Evolutionary conservation across 2,888 invertebrate species (phyloP), one percentile per base, ranked within the genome.

Genomic region (Habrosyne pyritoides): DNA sequence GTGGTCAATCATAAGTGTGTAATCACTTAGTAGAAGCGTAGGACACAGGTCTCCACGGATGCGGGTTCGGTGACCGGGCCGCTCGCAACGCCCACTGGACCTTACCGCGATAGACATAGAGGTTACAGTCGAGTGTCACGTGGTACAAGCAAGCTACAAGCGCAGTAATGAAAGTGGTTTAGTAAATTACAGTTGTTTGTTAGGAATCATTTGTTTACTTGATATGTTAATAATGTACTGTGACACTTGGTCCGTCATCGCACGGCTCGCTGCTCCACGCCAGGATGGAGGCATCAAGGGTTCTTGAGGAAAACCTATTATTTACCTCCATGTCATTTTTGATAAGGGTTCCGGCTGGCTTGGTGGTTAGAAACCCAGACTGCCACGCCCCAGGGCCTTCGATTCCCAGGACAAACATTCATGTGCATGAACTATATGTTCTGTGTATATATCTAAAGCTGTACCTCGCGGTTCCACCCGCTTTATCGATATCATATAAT

Each of bases 11-110:
- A 8, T 21, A 3, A 7, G 12, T 21, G 21, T 21, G 47, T 26
- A 26, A 24, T 26, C 48, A 48, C 48, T 48, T 48, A 47, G 10
- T 22, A 22, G 47, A 22, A 22, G 12, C n/a, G n/a, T 10, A 21
- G 21, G 8, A 18, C 18, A n/a, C 14, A 22, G 26, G 26, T 14
- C 14, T n/a, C 48, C 26, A n/a, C 10, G 24, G 14, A 7, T 26
- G 26, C 48, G 26, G 26, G 48, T 48, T 48, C 48, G 26, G 26
- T 48, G 48, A 24, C 26, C 26, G 48, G 48, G 2, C 14, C 48
- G 8, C 48, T 26, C 26, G 26, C 48, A 48, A 24, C 14, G 14
- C 48, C 7, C 12, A n/a, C 26, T 21, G 3, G 18, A 22, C 7
- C 24, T 33, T 47, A 47, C 24, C 3, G 24, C 24, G 4, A 7